Base-by-base conservation (phyloP, 1,140 invertebrate species). In the Lepidurus arcticus region DNA sequence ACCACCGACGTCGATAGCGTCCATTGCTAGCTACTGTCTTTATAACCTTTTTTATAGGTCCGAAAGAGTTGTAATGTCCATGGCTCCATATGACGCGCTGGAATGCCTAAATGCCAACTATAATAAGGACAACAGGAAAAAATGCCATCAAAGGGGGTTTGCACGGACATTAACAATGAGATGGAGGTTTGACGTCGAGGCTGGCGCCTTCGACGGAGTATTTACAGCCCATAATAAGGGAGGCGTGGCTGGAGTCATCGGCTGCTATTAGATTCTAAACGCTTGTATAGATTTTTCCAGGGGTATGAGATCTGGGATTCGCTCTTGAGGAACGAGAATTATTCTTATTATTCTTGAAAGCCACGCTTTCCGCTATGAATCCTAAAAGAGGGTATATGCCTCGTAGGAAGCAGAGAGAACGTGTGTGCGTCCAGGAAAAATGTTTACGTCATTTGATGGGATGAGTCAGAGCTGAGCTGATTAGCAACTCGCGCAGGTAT, bases 1-100 rank as follows among this genome's bases (percentile, higher is more conserved):
- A 65, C 53, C 53, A 65, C 53, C 53, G 53, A 65, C 53, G 53
- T 65, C 53, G 53, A 13, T 65, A 65, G 53, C 53, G 53, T 65
- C 53, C 53, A 65, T 65, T 65, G 53, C 21, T 65, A n/a, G 53
- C 53, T 65, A 65, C 53, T 65, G n/a, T 65, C 13, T 21, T 65
- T 65, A 65, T 65, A 65, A 65, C 53, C 53, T 65, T 65, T 65
- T 16, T 65, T 65, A 65, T 65, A 21, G 53, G 10, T 21, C 3
- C 53, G n/a, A 65, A 65, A 65, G 53, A 65, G 53, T 65, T 65
- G 53, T 21, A 65, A 65, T 65, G 53, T 21, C 13, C 16, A n/a
- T 13, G 53, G 53, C 53, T 65, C 53, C 53, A 65, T 65, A 65
- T 65, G 13, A 9, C 53, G 16, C 53, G 53, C 53, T 65, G 21